Conservation (phyloP, 2,113 vertebrate genomes). For the Vimba vimba region DNA sequence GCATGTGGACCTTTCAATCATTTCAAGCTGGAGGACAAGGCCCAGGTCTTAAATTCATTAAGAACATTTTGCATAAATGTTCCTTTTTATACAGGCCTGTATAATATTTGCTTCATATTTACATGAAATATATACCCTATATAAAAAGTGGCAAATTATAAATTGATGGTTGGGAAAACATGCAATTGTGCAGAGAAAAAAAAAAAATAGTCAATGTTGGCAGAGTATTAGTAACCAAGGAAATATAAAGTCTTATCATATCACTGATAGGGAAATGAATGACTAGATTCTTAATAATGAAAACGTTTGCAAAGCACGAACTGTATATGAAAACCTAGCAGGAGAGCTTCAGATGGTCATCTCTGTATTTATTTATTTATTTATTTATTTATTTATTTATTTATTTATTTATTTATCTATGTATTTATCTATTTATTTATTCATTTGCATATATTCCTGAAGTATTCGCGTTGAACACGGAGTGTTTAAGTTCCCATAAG, state of each 20-base stretch:
- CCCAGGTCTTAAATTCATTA: not conserved
- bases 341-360: not conserved
- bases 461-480: not conserved
- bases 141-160: not conserved
- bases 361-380: not conserved
- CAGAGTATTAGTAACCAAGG: not conserved
- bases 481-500: not conserved
- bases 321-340: not conserved
- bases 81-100: not conserved
- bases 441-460: not conserved
- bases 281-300: not conserved
- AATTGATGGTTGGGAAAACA: not conserved
- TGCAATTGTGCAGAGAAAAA: not conserved
- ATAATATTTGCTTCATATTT: too few relatives aligned
- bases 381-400: too few relatives aligned
- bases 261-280: not conserved
- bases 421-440: not conserved
- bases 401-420: not conserved
- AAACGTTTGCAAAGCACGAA: not conserved
- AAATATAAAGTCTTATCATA: not conserved
- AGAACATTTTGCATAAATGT: not conserved
- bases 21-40: constrained; percentile 8
- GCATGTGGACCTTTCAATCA: constrained; percentile 40
- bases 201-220: not conserved
- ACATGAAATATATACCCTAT: too few relatives aligned